Base-by-base conservation (phyloP, 2,888 invertebrate species). In the Caenorhabditis sinica region DNA sequence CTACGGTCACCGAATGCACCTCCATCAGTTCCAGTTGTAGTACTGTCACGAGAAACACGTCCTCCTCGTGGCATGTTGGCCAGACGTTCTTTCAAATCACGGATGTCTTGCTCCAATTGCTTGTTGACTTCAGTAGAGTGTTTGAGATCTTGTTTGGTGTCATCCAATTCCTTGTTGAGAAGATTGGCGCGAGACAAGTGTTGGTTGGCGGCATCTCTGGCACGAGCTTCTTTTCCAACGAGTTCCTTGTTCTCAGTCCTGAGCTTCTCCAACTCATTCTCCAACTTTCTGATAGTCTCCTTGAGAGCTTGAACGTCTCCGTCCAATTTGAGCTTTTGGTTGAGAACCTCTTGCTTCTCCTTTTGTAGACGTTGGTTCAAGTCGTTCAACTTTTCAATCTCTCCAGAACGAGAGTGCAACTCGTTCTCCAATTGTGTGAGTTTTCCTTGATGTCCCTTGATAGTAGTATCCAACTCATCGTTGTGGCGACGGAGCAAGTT, bases 371-470 rank as follows among this genome's bases (percentile, higher is more conserved):
- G 87, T 58, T 89, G 88, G 74, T 92, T 92, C 63, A 92, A 86
- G 72, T 91, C 91, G 66, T 89, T 90, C 53, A 92, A 86, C 71
- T 89, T 89, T 68, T 91, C 90, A 25, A 92, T 90, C 79, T 92
- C 92, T 51, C 90, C 90, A 23, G 86, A 86, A 56, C 88, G 83
- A 25, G 88, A 83, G 71, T 86, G 88, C 43, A 92, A 53, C 30
- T 92, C 92, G 73, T 91, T 92, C 79, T 92, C 92, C 20, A 90
- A 77, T 53, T 90, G 89, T n/a, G 88, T 86, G 13, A 89, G 75
- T 81, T 91, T 92, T 56, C 92, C 91, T 85, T 91, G 91, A n/a
- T 87, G 87, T 36, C 88, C 90, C 88, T 92, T 92, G 65, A 92
- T 89, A 36, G 91, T 90, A 1, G 91, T 90, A 76, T 92, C 92